Percentiles rank a stretch among this genome's conserved stretches.
These are phyloP conservation scores for Lanius ludovicianus DNA, from an alignment of 2,113 vertebrate genomes.

Conservation along the genomic window DNA sequence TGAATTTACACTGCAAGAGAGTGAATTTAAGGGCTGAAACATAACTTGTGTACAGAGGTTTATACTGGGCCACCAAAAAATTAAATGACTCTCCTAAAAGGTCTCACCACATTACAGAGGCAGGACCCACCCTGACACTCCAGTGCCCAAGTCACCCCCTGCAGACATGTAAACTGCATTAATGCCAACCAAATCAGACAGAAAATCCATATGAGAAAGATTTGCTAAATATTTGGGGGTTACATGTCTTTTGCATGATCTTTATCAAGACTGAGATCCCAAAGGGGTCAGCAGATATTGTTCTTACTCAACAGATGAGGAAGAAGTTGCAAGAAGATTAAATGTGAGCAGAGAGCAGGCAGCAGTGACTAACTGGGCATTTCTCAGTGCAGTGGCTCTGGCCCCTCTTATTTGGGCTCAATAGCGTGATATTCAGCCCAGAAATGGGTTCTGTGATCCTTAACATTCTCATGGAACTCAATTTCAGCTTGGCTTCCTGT, in stretches of 20 bases:
- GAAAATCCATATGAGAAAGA: background rate
- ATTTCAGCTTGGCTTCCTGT: conserved; percentile 88
- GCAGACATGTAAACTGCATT: background rate
- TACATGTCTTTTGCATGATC: background rate
- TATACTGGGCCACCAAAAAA: background rate
- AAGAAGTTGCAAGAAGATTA: background rate
- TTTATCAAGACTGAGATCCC: background rate
- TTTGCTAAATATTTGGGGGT: background rate
- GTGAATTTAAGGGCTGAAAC: background rate
- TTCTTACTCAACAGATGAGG: background rate
- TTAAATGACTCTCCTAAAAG: background rate
- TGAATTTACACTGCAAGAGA: background rate
- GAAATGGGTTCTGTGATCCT: conserved; percentile 74
- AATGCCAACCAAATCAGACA: background rate
- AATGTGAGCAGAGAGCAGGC: background rate
- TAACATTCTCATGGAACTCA: conserved; percentile 87
- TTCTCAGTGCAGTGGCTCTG: background rate
- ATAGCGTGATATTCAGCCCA: conserved; percentile 82
- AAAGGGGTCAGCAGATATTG: background rate
- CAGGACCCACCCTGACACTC: background rate
- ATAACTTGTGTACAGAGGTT: background rate
- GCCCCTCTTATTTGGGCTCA: background rate
- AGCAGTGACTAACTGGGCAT: background rate
- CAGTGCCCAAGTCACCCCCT: background rate
- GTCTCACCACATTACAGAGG: background rate